These are phyloP conservation scores for Malurus elegans DNA, from an alignment of 2,113 vertebrate species.

Conservation along the genomic window DNA sequence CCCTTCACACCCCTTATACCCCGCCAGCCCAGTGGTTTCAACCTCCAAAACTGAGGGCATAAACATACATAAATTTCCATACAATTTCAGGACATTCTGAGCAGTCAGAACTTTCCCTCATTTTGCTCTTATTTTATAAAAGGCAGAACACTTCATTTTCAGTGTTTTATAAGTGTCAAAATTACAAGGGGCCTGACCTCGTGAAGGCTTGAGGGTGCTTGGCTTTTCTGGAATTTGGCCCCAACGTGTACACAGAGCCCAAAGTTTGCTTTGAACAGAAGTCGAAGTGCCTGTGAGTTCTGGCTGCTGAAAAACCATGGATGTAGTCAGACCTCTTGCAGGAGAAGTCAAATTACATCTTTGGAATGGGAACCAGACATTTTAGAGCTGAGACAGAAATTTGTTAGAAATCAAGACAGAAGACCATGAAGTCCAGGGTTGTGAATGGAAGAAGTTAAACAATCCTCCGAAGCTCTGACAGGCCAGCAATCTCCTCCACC, in stretches of 20 bases:
- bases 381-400: conserved; percentile 29
- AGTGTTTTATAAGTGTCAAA: not conserved
- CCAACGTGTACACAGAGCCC: not conserved
- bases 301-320: not conserved
- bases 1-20: not conserved
- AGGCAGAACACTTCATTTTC: not conserved
- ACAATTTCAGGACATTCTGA: not conserved
- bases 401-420: conserved; percentile 5
- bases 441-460: conserved; percentile 35
- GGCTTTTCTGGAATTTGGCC: not conserved
- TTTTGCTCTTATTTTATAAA: not conserved
- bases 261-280: not conserved
- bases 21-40: not conserved
- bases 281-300: not conserved
- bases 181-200: not conserved
- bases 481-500: conserved; percentile 28
- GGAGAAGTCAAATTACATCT: conserved; percentile 22
- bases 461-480: not conserved
- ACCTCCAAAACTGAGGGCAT: not conserved
- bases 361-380: conserved; percentile 41
- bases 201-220: not conserved
- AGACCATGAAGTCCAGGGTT: not conserved
- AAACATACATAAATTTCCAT: not conserved
- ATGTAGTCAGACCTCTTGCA: not conserved
- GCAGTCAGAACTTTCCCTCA: not conserved